Percentiles rank a stretch among this genome's conserved stretches.
Conservation (phyloP, 2,888 invertebrate species). For the Hyposoter didymator region DNA sequence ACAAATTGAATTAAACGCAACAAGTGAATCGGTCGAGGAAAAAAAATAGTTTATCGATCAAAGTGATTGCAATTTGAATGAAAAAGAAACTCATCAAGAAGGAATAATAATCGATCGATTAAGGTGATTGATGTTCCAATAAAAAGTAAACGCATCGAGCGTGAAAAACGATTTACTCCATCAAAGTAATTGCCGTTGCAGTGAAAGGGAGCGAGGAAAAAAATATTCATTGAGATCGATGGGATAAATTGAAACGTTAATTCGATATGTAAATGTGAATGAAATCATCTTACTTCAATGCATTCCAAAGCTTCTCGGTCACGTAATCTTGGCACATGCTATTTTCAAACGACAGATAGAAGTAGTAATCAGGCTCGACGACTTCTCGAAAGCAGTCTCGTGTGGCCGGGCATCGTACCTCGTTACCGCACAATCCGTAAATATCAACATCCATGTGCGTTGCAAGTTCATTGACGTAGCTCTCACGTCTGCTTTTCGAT, state of each 20-base stretch:
- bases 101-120: neutral
- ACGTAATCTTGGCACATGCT: constrained; percentile 89
- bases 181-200: neutral
- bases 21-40: neutral
- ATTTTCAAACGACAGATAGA: constrained; percentile 90
- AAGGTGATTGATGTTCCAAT: neutral
- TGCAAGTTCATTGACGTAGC: constrained; percentile 84
- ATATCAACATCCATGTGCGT: constrained; percentile 87
- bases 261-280: neutral
- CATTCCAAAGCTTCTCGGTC: constrained; percentile 88
- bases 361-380: constrained; percentile 87
- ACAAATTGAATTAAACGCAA: neutral
- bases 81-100: neutral
- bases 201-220: neutral
- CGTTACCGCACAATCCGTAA: constrained; percentile 87
- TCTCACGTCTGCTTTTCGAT: constrained; percentile 84
- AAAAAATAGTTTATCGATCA: neutral
- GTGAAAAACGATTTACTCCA: neutral
- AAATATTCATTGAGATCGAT: neutral
- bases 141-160: neutral
- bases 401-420: constrained; percentile 81
- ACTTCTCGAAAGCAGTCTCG: constrained; percentile 80
- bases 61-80: neutral
- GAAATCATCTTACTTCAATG: constrained; percentile 85
- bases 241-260: neutral